Conservation (phyloP, 35 echinoderm and acorn worm species). For the Lytechinus variegatus region DNA sequence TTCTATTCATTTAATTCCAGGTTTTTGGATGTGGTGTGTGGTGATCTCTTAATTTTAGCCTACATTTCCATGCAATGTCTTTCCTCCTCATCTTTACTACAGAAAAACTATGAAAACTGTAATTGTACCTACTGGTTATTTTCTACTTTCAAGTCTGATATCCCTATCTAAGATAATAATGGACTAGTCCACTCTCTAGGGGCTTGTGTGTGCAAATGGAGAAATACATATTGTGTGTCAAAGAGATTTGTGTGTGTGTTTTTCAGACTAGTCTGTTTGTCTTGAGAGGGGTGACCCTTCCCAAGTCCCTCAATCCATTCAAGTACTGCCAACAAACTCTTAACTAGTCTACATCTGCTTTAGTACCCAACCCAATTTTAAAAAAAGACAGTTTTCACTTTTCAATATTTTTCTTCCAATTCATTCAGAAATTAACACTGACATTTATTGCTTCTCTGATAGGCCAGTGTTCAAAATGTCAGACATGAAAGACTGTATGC, state of each 20-base stretch:
- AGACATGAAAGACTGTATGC: no score
- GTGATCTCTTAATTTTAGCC: background rate
- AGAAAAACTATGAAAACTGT: background rate
- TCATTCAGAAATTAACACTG: no score
- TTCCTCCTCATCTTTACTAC: background rate
- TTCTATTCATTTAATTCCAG: background rate
- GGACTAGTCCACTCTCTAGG: background rate
- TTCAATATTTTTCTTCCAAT: background rate
- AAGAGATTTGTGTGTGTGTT: slow-evolving; percentile 13
- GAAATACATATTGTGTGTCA: slow-evolving; percentile 11
- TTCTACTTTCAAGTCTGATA: background rate
- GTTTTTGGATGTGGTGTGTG: background rate
- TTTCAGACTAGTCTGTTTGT: slow-evolving; percentile 6
- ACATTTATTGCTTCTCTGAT: no score
- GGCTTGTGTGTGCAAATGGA: background rate
- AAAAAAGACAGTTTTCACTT: background rate
- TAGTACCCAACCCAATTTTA: background rate
- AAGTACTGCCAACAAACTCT: background rate
- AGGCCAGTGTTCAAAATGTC: no score
- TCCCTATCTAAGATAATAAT: background rate
- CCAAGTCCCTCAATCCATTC: background rate
- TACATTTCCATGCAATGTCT: background rate
- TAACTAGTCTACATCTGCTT: background rate
- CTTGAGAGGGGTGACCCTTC: slow-evolving; percentile 15
- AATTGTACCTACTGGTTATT: background rate